Percentiles rank a stretch among this genome's conserved stretches.
Conservation (phyloP, 2,888 invertebrate species). For the Caradrina kadenii region DNA sequence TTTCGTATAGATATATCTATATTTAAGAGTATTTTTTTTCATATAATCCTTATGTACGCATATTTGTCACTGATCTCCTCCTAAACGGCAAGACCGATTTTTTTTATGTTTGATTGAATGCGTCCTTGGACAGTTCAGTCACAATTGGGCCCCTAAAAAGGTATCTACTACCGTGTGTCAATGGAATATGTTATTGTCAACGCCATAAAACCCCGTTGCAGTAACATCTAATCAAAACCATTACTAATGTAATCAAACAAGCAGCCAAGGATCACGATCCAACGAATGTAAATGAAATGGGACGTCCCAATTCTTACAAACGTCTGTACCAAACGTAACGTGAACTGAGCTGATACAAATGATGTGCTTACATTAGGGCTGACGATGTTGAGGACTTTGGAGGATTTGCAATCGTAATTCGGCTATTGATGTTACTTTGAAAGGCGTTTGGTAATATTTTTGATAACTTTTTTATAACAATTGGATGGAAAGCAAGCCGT, state of each 20-base stretch:
- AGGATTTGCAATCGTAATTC: background rate
- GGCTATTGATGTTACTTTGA: background rate
- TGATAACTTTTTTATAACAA: no score
- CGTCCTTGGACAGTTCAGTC: no score
- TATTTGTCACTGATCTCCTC: no score
- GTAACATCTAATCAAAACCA: slow-evolving; percentile 31
- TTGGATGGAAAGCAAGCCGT: no score
- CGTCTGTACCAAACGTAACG: slow-evolving; percentile 41
- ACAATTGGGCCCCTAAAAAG: no score
- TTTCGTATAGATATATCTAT: no score
- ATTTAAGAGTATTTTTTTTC: no score
- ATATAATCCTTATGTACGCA: no score
- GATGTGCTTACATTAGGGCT: slow-evolving; percentile 56
- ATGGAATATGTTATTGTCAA: background rate
- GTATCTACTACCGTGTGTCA: no score
- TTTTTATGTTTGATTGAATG: no score
- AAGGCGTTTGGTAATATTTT: background rate
- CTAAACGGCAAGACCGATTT: no score
- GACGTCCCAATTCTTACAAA: slow-evolving; percentile 67
- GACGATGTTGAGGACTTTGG: slow-evolving; percentile 20
- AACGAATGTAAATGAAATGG: slow-evolving; percentile 58
- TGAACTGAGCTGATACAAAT: slow-evolving; percentile 65
- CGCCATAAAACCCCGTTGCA: slow-evolving; percentile 17
- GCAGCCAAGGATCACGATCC: slow-evolving; percentile 54
- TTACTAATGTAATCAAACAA: slow-evolving; percentile 63